These are phyloP conservation scores for Palythoa caribaeorum DNA, from an alignment of 92 coral and sea anemone species.

Conservation along the genomic window DNA sequence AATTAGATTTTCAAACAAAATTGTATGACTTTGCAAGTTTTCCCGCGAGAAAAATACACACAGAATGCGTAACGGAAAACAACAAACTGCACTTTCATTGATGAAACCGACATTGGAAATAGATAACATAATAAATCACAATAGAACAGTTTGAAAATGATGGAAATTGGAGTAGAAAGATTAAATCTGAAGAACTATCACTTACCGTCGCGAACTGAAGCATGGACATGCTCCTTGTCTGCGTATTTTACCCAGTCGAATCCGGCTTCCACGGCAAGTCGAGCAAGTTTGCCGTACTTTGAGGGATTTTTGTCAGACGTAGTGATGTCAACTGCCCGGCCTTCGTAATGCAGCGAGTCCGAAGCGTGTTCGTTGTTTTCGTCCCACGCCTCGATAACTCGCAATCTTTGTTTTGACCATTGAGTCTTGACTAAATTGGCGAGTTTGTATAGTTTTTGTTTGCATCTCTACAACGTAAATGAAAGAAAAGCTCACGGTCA, in stretches of 20 bases:
- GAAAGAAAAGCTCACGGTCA: constrained; percentile 40
- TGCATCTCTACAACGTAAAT: constrained; percentile 80
- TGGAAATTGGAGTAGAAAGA: neutral
- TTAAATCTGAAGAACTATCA: constrained; percentile 6
- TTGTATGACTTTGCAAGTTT: constrained; percentile 12
- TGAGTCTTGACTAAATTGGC: constrained; percentile 74
- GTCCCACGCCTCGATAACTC: constrained; percentile 98
- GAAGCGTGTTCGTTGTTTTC: constrained; percentile 72
- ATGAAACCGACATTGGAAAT: constrained; percentile 12
- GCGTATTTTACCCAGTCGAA: constrained; percentile 96
- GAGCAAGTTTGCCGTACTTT: constrained; percentile 86
- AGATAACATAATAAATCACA: constrained; percentile 18
- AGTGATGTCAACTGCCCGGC: constrained; percentile 97
- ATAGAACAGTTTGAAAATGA: constrained; percentile 3
- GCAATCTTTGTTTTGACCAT: constrained; percentile 86
- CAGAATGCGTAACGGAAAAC: constrained; percentile 1
- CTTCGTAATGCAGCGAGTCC: constrained; percentile 96
- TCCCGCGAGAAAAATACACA: constrained; percentile 19
- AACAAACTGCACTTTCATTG: neutral
- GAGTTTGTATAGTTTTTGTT: constrained; percentile 82
- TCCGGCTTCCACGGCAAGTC: constrained; percentile 92
- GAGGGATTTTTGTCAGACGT: constrained; percentile 85
- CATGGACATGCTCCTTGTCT: constrained; percentile 80
- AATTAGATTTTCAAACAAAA: constrained; percentile 61
- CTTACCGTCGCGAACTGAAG: constrained; percentile 96